These are phyloP conservation scores for Phylloscopus collybita DNA, from an alignment of 2,797 vertebrate species.

Conservation along the genomic window DNA sequence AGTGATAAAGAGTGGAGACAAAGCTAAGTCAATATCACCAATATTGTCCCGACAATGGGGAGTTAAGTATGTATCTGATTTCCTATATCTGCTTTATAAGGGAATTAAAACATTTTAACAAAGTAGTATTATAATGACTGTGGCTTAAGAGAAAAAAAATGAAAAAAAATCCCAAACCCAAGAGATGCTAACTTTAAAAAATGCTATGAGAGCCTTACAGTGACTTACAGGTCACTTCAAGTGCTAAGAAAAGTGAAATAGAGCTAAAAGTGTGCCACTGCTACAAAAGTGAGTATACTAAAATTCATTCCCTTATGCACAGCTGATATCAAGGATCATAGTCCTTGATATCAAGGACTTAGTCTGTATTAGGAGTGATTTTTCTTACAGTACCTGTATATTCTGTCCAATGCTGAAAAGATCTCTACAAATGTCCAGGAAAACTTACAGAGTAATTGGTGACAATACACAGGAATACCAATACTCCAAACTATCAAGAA, in stretches of 20 bases:
- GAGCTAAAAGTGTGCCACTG: not conserved
- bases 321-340: not conserved
- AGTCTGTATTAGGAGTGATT: not conserved
- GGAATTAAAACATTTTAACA: not conserved
- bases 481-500: not conserved
- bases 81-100: not conserved
- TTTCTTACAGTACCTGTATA: not conserved
- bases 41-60: not conserved
- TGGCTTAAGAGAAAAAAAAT: not conserved
- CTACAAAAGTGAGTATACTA: not conserved
- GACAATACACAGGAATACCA: not conserved
- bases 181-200: not conserved
- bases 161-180: rapidly evolving
- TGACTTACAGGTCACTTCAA: not conserved
- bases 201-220: not conserved
- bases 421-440: not conserved
- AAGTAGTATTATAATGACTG: not conserved
- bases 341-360: too few species aligned
- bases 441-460: not conserved
- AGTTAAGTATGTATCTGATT: not conserved
- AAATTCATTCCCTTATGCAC: not conserved
- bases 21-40: not conserved
- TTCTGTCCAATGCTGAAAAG: not conserved
- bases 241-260: not conserved
- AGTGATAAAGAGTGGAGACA: not conserved